Base-by-base conservation (phyloP, 64 coral and sea anemone species). In the Montipora cactus region DNA sequence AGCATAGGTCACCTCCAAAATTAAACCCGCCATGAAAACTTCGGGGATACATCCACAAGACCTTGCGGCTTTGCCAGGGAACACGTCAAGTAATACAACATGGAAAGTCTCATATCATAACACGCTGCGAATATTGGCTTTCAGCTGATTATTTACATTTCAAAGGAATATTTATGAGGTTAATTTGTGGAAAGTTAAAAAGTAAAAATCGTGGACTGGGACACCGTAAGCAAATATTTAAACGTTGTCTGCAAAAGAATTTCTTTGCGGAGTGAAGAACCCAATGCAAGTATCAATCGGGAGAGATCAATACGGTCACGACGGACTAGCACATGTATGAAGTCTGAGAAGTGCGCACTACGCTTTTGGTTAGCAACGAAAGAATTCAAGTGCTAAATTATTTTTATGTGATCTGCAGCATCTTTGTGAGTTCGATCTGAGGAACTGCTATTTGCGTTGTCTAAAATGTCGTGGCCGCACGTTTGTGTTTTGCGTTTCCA, bases 321-420 rank as follows among this genome's bases (percentile, higher is more conserved):
- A 25, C n/a, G 37, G 37, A 37, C 37, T 37, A 0, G 14, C 18
- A 21, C 4, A 45, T 22, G 5, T 44, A 2, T 18, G 18, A 50
- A 70, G 11, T 11, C 53, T 57, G 6, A 11, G 53, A 57, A 11
- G 53, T 8, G 53, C 53, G 6, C 37, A 23, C 55, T 16, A 48
- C 18, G 2, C 45, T 71, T 86, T 69, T 71, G 44, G 67, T 71
- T 86, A 70, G 66, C 82, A 86, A 86, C 64, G 82, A 47, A 86
- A 86, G 82, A 86, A 86, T 86, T 28, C 47, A 22, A n/a, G 14
- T 19, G 14, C 19, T 69, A 69, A 86, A 86, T 71, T 0, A n/a
- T 47, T 16, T 86, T 49, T 11, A 11, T 8, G 66, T 59, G 16
- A 37, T 37, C 37, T 8, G 3, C 8, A 9, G 12, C 44, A 68